Conservation (phyloP, 2,113 vertebrate genomes). For the Ailuropoda melanoleuca region DNA sequence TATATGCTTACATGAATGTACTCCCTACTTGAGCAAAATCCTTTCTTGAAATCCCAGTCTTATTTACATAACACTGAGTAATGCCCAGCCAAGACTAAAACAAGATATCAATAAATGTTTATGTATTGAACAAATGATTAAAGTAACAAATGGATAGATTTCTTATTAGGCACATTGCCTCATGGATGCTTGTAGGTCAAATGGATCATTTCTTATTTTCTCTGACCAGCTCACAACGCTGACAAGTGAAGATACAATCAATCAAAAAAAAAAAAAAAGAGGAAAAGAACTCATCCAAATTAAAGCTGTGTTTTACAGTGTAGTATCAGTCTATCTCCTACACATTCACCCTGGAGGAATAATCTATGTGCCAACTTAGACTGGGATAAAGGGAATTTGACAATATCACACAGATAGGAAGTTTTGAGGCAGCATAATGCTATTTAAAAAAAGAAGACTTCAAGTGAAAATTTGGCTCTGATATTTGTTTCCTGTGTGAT, state of each 20-base stretch:
- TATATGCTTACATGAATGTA: neutral
- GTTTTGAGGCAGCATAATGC: neutral
- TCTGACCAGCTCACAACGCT: neutral
- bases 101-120: neutral
- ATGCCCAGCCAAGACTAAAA: neutral
- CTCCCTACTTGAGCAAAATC: neutral
- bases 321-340: neutral
- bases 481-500: constrained; percentile 20
- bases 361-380: neutral
- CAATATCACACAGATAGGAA: neutral
- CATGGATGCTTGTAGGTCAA: neutral
- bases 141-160: neutral
- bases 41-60: neutral
- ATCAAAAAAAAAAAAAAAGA: neutral
- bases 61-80: neutral
- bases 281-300: neutral
- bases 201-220: neutral
- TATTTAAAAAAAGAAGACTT: neutral
- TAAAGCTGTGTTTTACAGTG: neutral
- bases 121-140: neutral
- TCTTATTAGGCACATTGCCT: neutral
- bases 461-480: neutral
- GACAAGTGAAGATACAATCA: neutral
- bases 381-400: neutral
- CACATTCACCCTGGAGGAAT: neutral